These are phyloP conservation scores for Zaprionus inermis DNA, from an alignment of 1,140 invertebrate genomes.

Conservation along the genomic window DNA sequence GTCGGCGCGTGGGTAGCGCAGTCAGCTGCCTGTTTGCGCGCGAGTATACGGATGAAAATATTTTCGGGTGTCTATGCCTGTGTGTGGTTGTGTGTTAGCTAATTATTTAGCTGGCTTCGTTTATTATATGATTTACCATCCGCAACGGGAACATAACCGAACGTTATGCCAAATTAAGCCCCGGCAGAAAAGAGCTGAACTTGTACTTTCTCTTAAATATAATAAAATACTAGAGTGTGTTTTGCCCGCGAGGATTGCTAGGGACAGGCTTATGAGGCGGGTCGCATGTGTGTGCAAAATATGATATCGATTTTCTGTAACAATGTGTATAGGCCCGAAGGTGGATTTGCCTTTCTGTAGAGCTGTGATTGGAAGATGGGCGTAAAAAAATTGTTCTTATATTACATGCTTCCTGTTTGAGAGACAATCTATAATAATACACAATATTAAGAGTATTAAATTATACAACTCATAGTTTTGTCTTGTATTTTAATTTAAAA, in stretches of 20 bases:
- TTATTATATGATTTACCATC: slow-evolving; percentile 39
- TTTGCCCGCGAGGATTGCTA: background rate
- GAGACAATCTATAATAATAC: no score
- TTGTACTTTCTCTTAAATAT: slow-evolving; percentile 1
- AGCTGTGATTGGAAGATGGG: background rate
- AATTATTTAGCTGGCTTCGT: slow-evolving; percentile 44
- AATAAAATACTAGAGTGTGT: background rate
- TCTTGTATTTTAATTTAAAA: no score
- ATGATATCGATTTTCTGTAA: background rate
- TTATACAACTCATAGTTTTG: no score
- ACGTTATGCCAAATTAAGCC: slow-evolving; percentile 29
- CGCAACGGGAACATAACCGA: slow-evolving; percentile 4
- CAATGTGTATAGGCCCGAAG: background rate
- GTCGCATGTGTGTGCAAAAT: background rate
- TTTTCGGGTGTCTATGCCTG: background rate
- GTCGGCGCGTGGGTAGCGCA: background rate
- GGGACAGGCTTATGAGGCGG: no score
- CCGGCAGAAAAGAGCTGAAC: background rate
- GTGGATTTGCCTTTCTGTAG: background rate
- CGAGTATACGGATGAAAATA: background rate
- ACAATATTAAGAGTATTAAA: no score
- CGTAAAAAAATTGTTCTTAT: background rate
- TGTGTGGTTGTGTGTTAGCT: slow-evolving; percentile 19
- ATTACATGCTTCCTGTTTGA: background rate
- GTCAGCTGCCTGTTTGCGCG: background rate